A percentile compares a stretch with the other conserved stretches of the same genome.
Evolutionary conservation across 1,140 invertebrate genomes (phyloP).

Genomic region (Pogonognathellus flavescens): DNA sequence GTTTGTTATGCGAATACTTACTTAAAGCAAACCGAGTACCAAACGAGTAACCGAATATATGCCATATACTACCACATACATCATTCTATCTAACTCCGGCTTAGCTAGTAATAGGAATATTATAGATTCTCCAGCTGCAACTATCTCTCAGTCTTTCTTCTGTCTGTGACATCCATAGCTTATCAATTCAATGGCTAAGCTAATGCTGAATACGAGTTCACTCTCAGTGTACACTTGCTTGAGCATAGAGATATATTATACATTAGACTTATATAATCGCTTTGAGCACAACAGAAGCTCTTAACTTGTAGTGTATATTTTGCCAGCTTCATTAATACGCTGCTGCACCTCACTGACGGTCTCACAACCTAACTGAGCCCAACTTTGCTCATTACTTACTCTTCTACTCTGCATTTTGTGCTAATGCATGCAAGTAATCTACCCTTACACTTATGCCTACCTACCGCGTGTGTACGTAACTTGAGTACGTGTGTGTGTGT

Average conservation of each 20-base stretch:
- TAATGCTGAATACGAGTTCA: no score
- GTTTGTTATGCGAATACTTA: no score
- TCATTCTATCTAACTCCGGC: no score
- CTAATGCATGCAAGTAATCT: conserved; percentile 29
- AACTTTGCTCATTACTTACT: conserved; percentile 32
- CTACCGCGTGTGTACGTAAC: background rate
- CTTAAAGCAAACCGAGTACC: no score
- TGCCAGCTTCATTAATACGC: background rate
- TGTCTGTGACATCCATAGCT: no score
- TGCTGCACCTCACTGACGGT: background rate
- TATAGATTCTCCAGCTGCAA: background rate
- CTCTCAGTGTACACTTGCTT: no score
- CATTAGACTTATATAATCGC: background rate
- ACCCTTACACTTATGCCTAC: background rate
- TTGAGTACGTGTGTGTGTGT: background rate
- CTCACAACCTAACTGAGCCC: conserved; percentile 1
- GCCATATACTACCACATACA: no score
- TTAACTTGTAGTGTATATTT: background rate
- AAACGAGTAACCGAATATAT: no score
- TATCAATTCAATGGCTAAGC: no score
- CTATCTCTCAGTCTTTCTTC: background rate
- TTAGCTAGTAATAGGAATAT: no score
- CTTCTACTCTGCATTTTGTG: conserved; percentile 28
- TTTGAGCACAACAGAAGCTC: background rate
- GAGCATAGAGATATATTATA: no score